Evolutionary conservation across 2,797 vertebrate species (phyloP).

Genomic region (Sebastes dallii): DNA sequence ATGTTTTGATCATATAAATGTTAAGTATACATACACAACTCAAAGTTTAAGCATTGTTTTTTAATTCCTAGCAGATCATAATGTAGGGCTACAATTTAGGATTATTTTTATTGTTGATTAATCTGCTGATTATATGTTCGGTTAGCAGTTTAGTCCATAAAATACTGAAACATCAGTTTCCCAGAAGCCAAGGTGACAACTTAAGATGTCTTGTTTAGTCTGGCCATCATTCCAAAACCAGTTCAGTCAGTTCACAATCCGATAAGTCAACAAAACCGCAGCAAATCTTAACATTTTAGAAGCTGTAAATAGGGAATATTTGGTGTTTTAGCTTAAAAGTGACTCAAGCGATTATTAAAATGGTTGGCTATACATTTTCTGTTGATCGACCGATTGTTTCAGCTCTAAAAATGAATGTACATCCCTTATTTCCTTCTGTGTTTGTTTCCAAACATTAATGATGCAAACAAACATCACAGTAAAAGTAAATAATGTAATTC

Average conservation of each 20-base stretch:
- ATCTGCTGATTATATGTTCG: no score
- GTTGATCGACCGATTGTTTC: background rate
- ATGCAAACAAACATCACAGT: background rate
- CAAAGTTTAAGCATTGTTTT: background rate
- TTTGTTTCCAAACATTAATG: background rate
- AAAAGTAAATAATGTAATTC: background rate
- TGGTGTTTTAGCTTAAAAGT: background rate
- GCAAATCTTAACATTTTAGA: background rate
- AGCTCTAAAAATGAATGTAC: background rate
- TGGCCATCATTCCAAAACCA: no score
- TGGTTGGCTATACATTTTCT: background rate
- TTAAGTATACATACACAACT: background rate
- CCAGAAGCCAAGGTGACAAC: no score
- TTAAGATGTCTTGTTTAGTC: no score
- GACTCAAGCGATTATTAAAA: background rate
- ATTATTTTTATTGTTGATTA: no score
- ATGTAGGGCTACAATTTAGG: no score
- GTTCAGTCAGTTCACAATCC: background rate
- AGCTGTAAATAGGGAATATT: background rate
- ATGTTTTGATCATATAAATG: background rate
- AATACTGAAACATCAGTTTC: no score
- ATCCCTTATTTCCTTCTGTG: no score
- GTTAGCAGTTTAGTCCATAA: no score
- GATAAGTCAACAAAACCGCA: background rate
- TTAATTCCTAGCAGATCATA: background rate